phyloP scores from a whole-genome alignment of 2,888 invertebrate genomes.

The Pristionchus entomophagus region DNA sequence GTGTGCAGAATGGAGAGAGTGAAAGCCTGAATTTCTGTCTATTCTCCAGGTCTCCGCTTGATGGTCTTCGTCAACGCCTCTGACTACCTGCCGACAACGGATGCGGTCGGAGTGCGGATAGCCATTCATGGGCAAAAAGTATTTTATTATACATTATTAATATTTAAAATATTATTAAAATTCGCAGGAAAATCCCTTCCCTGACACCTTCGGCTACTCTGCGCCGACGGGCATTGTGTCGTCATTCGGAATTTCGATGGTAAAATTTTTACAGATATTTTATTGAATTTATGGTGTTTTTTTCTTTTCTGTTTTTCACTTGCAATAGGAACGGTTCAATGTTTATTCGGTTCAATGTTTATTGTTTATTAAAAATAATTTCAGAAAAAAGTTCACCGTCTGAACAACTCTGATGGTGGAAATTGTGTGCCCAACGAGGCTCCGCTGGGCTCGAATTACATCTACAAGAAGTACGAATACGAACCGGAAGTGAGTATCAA shows the following conservation, averaged over 20 bases:
- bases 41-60: constrained; percentile 67
- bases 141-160: not conserved
- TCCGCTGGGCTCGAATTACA: constrained; percentile 62
- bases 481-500: constrained; percentile 68
- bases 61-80: constrained; percentile 73
- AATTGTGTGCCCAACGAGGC: constrained; percentile 57
- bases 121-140: constrained; percentile 70
- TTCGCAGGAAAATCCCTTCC: constrained; percentile 70
- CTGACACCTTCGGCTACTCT: constrained; percentile 74
- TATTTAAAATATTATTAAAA: not conserved
- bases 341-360: too few relatives aligned
- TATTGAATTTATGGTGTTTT: not conserved
- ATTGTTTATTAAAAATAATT: too few relatives aligned
- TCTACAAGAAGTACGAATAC: constrained; percentile 72
- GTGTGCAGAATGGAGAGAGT: too few relatives aligned
- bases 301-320: too few relatives aligned
- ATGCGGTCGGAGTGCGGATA: constrained; percentile 73
- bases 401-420: constrained; percentile 61
- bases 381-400: constrained; percentile 69
- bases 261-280: constrained; percentile 48
- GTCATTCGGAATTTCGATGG: constrained; percentile 71
- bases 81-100: constrained; percentile 75
- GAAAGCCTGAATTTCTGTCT: not conserved
- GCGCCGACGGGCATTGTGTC: constrained; percentile 72
- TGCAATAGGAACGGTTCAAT: too few relatives aligned